Conservation (phyloP, 2,888 invertebrate genomes). For the Anagyrus pseudococci region DNA sequence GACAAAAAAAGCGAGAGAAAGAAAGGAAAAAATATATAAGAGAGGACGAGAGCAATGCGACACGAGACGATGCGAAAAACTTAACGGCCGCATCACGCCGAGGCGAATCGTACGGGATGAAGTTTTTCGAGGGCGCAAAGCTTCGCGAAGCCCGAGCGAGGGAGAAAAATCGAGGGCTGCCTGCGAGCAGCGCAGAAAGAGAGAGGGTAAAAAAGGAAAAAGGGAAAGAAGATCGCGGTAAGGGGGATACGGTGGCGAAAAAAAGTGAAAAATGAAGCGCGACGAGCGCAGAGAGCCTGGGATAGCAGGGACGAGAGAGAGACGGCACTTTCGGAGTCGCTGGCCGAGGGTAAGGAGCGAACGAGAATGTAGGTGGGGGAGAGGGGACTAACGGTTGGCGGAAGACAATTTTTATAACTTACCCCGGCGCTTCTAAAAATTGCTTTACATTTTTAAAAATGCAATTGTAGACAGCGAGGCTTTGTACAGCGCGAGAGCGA, state of each 20-base stretch:
- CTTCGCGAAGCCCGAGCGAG: not conserved
- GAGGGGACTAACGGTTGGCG: conserved; percentile 22
- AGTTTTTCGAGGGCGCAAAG: conserved; percentile 3
- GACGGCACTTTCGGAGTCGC: too few species aligned
- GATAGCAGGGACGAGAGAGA: conserved; percentile 22
- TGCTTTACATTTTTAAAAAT: conserved; percentile 33
- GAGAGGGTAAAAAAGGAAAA: not conserved
- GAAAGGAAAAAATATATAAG: too few species aligned
- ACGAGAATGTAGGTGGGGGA: not conserved
- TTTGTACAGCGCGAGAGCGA: too few species aligned
- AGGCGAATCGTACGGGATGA: not conserved
- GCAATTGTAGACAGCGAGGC: too few species aligned
- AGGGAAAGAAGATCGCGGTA: conserved; percentile 18
- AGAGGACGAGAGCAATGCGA: not conserved
- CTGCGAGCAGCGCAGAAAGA: not conserved
- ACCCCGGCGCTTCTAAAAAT: conserved; percentile 21
- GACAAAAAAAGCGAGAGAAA: not conserved
- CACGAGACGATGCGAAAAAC: conserved; percentile 17
- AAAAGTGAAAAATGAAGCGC: conserved; percentile 32
- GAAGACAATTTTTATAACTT: conserved; percentile 29
- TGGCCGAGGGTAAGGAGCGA: conserved; percentile 24
- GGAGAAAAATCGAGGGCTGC: not conserved
- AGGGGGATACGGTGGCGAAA: conserved; percentile 25
- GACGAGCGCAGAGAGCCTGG: too few species aligned
- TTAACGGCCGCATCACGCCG: conserved; percentile 17